Base-by-base conservation (phyloP, 2,888 invertebrate genomes). In the Ichneumoninae sp. region DNA sequence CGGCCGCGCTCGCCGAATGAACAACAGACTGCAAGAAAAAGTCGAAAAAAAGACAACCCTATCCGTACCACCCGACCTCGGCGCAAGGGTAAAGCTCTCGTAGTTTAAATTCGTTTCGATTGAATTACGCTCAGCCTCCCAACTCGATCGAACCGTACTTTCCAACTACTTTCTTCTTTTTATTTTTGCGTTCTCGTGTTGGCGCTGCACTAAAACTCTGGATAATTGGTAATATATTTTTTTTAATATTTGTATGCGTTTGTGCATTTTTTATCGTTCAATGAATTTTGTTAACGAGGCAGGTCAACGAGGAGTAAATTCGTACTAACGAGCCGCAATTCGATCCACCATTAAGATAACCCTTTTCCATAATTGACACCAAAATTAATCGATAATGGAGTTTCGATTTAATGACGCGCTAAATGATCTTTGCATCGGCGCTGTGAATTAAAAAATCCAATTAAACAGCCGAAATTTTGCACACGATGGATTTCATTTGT, bases 51-150 rank as follows among this genome's bases (percentile, higher is more conserved):
- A 63, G n/a, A 63, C 13, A 74, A 50, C 63, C 13, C 36, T 36
- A 26, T 54, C 36, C 22, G 22, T 33, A 22, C 57, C 57, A 57
- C 22, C 36, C 54, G 30, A 33, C 40, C 50, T 44, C 60, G 68
- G 13, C n/a, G 77, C 54, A 33, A 60, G 19, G 4, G 60, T 57
- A 26, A 57, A 57, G 57, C 57, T 26, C 57, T 33, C 44, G 57
- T 50, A 71, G 50, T 50, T 57, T 74, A 69, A 78, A 81, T 84
- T 66, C 73, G 36, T 70, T 33, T 73, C 69, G 68, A 78, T 81
- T 77, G 60, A 83, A 81, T 75, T 69, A 76, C 60, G 36, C 65
- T 40, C 66, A 10, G 36, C 54, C 26, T 52, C 8, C 33, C 60
- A 16, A 26, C 3, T 30, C 30, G 60, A 60, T 60, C 60, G 60